phyloP scores from a whole-genome alignment of 2,113 vertebrate genomes.

The Mesocricetus auratus region DNA sequence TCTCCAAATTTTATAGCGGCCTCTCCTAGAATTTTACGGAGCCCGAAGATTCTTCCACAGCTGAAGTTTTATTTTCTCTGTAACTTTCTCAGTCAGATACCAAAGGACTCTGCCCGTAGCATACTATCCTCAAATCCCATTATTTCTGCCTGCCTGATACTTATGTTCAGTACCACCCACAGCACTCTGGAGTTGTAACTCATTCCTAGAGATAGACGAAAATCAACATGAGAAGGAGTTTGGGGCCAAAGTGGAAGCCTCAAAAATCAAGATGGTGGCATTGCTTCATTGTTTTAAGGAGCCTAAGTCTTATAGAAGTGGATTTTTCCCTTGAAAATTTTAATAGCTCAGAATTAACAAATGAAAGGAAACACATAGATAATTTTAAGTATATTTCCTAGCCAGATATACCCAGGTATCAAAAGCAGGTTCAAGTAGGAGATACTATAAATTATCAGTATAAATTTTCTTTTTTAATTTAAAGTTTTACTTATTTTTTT shows the following conservation, averaged over 20 bases:
- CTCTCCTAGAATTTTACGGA: not conserved
- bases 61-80: constrained; percentile 42
- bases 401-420: not conserved
- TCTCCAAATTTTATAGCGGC: constrained; percentile 36
- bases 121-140: not conserved
- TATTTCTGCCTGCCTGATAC: not conserved
- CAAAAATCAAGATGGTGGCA: not conserved
- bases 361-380: not conserved
- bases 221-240: not conserved
- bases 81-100: not conserved
- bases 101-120: constrained; percentile 20
- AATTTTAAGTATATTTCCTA: not conserved
- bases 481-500: not conserved
- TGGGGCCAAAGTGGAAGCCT: not conserved
- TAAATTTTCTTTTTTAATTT: not conserved
- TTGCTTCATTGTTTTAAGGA: not conserved
- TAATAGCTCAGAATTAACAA: constrained; percentile 1
- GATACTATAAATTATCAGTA: not conserved
- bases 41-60: constrained; percentile 43
- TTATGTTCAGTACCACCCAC: not conserved
- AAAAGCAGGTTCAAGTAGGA: not conserved
- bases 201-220: constrained; percentile 16
- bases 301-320: not conserved
- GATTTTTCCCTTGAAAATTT: constrained; percentile 17
- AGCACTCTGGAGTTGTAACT: not conserved